A percentile compares a stretch with the other conserved stretches of the same genome.
These are phyloP conservation scores for Euproctis similis DNA, from an alignment of 2,888 invertebrate genomes.

Conservation along the genomic window DNA sequence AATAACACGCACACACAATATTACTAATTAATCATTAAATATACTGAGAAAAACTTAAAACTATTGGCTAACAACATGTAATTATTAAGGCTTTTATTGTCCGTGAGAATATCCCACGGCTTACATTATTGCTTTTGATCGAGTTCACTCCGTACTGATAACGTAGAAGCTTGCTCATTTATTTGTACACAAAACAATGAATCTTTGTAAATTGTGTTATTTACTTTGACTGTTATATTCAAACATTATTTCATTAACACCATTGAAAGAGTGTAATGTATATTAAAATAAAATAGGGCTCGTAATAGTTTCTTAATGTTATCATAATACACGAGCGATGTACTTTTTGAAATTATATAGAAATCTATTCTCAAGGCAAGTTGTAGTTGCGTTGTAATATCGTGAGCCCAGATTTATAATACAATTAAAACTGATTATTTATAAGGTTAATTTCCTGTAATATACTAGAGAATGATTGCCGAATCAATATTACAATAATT, in stretches of 20 bases:
- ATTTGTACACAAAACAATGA: slow-evolving; percentile 32
- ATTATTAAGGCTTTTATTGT: slow-evolving; percentile 20
- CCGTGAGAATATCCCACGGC: slow-evolving; percentile 66
- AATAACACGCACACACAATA: not conserved
- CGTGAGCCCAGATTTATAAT: slow-evolving; percentile 46
- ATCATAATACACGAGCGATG: slow-evolving; percentile 44
- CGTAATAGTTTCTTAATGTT: slow-evolving; percentile 27
- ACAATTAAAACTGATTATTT: slow-evolving; percentile 51
- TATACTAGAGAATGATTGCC: slow-evolving; percentile 21
- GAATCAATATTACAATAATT: slow-evolving; percentile 20
- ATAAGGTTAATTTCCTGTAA: slow-evolving; percentile 49
- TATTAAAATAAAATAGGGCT: slow-evolving; percentile 26
- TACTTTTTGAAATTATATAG: slow-evolving; percentile 51
- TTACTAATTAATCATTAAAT: slow-evolving; percentile 33
- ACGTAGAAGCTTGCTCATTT: slow-evolving; percentile 36
- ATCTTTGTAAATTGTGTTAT: too few species aligned
- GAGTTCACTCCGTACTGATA: slow-evolving; percentile 53
- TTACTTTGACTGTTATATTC: slow-evolving; percentile 30
- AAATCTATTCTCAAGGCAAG: slow-evolving; percentile 61
- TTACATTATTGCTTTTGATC: slow-evolving; percentile 40
- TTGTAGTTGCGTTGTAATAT: slow-evolving; percentile 44
- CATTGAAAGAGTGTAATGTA: slow-evolving; percentile 32
- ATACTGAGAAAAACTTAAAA: slow-evolving; percentile 37
- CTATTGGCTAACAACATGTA: slow-evolving; percentile 49
- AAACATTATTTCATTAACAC: slow-evolving; percentile 33